Percentiles rank a stretch among this genome's conserved stretches.
Conservation (phyloP, 2,113 vertebrate genomes). For the Chinchilla lanigera region DNA sequence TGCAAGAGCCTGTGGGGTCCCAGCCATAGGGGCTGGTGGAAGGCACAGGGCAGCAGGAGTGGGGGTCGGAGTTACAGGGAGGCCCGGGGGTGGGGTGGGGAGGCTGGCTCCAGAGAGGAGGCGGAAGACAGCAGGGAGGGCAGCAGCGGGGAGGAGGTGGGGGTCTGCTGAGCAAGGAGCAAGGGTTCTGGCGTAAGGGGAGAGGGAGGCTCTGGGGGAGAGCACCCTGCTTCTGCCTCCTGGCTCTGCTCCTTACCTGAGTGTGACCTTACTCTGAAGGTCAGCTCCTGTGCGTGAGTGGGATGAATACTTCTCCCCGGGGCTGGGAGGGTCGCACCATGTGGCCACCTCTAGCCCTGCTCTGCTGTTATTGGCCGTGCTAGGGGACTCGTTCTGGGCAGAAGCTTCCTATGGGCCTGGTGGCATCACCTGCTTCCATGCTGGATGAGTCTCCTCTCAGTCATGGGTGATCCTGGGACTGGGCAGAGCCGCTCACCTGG, state of each 20-base stretch:
- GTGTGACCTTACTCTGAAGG: not conserved
- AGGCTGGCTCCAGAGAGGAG: not conserved
- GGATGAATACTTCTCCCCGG: not conserved
- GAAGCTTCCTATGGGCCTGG: rapidly evolving
- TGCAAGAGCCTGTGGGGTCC: too few species aligned
- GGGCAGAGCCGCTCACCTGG: rapidly evolving
- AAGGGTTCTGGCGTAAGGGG: rapidly evolving
- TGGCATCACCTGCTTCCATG: too few species aligned
- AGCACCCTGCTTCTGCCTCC: not conserved
- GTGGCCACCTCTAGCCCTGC: not conserved
- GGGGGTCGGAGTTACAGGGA: not conserved
- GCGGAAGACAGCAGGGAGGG: not conserved
- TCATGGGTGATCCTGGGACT: rapidly evolving
- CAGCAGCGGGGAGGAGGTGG: not conserved
- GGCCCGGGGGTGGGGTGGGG: not conserved
- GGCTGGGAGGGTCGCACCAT: not conserved
- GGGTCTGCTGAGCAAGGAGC: not conserved
- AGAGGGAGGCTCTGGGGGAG: not conserved
- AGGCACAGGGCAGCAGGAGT: not conserved
- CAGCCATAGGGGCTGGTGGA: not conserved
- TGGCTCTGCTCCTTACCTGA: not conserved
- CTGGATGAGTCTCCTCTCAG: not conserved
- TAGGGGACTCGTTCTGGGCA: not conserved
- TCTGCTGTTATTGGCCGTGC: not conserved
- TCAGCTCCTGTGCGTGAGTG: too few species aligned